Evolutionary conservation across 1,140 invertebrate species (phyloP), one percentile per base, ranked within the genome.

Genomic region (Coenobita brevimanus): DNA sequence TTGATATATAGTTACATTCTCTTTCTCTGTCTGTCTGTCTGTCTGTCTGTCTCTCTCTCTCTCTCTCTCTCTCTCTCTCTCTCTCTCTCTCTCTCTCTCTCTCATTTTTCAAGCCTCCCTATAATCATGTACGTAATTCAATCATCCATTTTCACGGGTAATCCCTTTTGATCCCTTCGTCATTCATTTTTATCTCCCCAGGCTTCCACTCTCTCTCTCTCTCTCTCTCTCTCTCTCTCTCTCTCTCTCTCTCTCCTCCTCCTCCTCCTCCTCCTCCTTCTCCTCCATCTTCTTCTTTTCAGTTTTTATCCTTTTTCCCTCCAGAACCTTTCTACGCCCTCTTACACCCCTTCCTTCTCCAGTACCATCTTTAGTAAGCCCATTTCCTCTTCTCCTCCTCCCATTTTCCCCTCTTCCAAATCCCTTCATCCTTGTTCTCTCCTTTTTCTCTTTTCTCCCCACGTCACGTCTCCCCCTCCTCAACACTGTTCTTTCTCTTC

Each of bases 31-130:
- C 3, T 62, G 21, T 62, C 60, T 62, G 60, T 62, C 60, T 62
- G 3, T 62, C 60, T 62, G 21, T 62, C 3, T 62, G 3, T 62
- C 3, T 62, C 60, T 62, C 3, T 62, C 60, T 62, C 60, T 62
- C 60, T 62, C 60, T 62, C 60, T 62, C 60, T 62, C 60, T 62
- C 60, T 62, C 60, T 62, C 60, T 62, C 60, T 62, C 60, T 62
- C 3, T 62, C 60, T 62, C 60, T 62, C 3, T 62, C 60, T 62
- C 60, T 62, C 60, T 62, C 60, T 62, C 60, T 62, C 60, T 62
- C 60, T 62, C 60, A n/a, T 27, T 62, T 27, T 62, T 27, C 27
- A 21, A n/a, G 21, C 27, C 3, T 62, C 60, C 27, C 60, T 62
- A 2, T 62, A 21, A n/a, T 27, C 27, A 2, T 62, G 21, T 62